Conservation (phyloP, 2,888 invertebrate genomes). For the Fragum sueziense region DNA sequence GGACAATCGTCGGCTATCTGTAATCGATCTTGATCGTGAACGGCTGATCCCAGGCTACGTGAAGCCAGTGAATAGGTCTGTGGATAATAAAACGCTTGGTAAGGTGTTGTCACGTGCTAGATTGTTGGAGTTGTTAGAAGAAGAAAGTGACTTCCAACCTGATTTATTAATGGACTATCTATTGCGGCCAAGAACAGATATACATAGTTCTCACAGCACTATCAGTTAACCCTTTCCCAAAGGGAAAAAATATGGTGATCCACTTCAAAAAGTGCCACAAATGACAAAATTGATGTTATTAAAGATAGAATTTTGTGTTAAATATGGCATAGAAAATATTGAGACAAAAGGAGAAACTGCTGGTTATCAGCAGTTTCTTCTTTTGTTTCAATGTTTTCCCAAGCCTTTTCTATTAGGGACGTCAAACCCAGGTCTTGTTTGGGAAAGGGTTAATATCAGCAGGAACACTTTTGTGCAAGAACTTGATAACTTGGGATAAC, state of each 20-base stretch:
- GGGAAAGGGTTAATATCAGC: too few relatives aligned
- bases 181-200: not conserved
- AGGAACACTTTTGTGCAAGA: not conserved
- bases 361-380: too few relatives aligned
- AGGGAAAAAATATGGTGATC: too few relatives aligned
- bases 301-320: too few relatives aligned
- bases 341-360: not conserved
- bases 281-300: too few relatives aligned
- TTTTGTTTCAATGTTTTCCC: too few relatives aligned
- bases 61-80: slow-evolving; percentile 5
- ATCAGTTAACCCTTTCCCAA: not conserved
- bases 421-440: too few relatives aligned
- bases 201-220: not conserved
- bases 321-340: not conserved
- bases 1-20: not conserved
- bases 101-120: slow-evolving; percentile 25
- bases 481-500: not conserved
- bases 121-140: slow-evolving; percentile 23
- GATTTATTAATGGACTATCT: slow-evolving; percentile 29
- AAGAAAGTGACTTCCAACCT: slow-evolving; percentile 18
- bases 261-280: too few relatives aligned
- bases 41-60: slow-evolving; percentile 31
- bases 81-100: slow-evolving; percentile 14
- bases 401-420: too few relatives aligned
- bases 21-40: slow-evolving; percentile 26